These are phyloP conservation scores for Melanotus villosus DNA, from an alignment of 2,888 invertebrate genomes.

Conservation along the genomic window DNA sequence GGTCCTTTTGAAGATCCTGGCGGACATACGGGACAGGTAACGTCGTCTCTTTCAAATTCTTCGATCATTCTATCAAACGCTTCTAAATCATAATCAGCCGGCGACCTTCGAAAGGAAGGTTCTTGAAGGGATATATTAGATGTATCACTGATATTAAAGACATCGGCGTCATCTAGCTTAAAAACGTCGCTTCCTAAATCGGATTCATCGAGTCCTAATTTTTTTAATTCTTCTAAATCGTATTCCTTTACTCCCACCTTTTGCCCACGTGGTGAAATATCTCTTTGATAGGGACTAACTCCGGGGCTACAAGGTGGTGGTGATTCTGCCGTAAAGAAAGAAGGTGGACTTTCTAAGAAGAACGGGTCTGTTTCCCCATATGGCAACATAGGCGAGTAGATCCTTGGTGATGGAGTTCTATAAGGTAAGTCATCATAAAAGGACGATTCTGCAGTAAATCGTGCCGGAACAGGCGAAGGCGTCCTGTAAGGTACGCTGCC, in stretches of 20 bases:
- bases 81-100: constrained; percentile 9
- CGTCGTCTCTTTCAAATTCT: constrained; percentile 17
- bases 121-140: background rate
- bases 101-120: background rate
- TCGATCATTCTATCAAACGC: constrained; percentile 28
- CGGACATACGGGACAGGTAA: background rate
- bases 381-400: background rate
- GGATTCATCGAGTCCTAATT: background rate
- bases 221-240: background rate
- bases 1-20: too few relatives aligned
- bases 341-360: constrained; percentile 2
- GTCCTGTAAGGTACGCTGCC: background rate
- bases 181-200: background rate
- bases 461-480: background rate
- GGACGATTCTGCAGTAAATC: too few relatives aligned
- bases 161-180: background rate
- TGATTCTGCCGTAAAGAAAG: background rate
- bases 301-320: background rate
- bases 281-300: too few relatives aligned
- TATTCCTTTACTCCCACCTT: background rate
- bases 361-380: background rate
- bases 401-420: background rate
- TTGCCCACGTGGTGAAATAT: too few relatives aligned
- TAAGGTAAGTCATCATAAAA: too few relatives aligned
- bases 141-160: background rate